Evolutionary conservation across 2,888 invertebrate genomes (phyloP).

Genomic region (Drosophila stalkeri): DNA sequence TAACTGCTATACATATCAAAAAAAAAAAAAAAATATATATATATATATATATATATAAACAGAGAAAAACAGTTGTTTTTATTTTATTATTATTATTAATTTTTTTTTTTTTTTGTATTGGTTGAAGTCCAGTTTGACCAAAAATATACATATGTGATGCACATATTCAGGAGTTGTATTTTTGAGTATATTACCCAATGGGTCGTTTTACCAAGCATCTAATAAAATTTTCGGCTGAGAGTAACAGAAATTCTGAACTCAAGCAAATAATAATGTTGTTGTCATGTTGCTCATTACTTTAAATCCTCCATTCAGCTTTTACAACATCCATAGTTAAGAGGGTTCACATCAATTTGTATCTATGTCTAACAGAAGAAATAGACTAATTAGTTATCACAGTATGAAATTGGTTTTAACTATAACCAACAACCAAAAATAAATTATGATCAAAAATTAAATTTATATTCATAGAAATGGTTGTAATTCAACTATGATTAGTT

Average conservation of each 20-base stretch:
- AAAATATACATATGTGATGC: background rate
- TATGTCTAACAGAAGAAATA: conserved; percentile 3
- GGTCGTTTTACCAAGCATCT: background rate
- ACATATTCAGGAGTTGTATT: background rate
- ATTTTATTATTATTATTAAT: too few species aligned
- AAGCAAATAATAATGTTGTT: background rate
- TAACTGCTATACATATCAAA: background rate
- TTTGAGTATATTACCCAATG: conserved; percentile 20
- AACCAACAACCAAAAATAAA: background rate
- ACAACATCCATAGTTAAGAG: background rate
- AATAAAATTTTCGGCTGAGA: background rate
- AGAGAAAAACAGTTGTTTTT: background rate
- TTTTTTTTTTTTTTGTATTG: background rate
- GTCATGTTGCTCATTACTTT: background rate
- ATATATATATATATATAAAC: too few species aligned
- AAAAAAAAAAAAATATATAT: too few species aligned
- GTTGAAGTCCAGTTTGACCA: background rate
- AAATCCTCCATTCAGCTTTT: background rate
- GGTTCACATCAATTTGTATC: background rate
- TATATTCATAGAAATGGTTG: background rate
- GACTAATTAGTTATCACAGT: conserved; percentile 1
- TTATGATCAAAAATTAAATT: background rate
- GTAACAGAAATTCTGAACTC: background rate
- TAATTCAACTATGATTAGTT: background rate
- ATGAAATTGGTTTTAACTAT: background rate